Conservation (phyloP, 2,113 vertebrate genomes). For the Pollimyrus isidori region DNA sequence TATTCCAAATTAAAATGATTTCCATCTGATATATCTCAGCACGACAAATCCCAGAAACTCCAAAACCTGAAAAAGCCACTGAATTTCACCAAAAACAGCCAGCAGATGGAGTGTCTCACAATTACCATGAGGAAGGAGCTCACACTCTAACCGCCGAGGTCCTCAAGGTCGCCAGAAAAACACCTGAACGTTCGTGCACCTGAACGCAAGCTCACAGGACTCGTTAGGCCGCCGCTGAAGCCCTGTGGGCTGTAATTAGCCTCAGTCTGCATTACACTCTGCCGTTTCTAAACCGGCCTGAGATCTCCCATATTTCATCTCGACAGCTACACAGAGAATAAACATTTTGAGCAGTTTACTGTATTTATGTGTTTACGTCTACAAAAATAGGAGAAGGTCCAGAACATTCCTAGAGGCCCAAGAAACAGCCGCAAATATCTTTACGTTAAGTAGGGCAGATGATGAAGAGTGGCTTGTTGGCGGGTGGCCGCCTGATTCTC, state of each 20-base stretch:
- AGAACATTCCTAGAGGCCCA: not conserved
- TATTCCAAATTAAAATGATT: not conserved
- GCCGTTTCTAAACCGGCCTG: not conserved
- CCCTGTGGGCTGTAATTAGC: constrained; percentile 4
- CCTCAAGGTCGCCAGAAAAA: not conserved
- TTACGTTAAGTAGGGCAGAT: not conserved
- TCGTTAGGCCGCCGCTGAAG: not conserved
- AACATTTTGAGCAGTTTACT: constrained; percentile 17
- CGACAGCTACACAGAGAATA: not conserved
- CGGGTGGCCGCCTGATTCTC: constrained; percentile 36
- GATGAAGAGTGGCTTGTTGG: constrained; percentile 38
- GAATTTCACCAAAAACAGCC: not conserved
- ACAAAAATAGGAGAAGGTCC: constrained; percentile 17
- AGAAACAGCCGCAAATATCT: not conserved
- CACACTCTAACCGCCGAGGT: not conserved
- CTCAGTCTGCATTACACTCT: not conserved
- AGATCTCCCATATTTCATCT: not conserved
- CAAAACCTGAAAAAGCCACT: not conserved
- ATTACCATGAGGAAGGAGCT: not conserved
- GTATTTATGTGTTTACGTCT: constrained; percentile 24
- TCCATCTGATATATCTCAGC: not conserved
- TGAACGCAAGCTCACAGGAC: not conserved
- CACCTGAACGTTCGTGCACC: not conserved
- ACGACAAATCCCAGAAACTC: not conserved
- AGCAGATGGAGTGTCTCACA: not conserved